Base-by-base conservation (phyloP, 2,888 invertebrate species). In the Caenorhabditis angaria region DNA sequence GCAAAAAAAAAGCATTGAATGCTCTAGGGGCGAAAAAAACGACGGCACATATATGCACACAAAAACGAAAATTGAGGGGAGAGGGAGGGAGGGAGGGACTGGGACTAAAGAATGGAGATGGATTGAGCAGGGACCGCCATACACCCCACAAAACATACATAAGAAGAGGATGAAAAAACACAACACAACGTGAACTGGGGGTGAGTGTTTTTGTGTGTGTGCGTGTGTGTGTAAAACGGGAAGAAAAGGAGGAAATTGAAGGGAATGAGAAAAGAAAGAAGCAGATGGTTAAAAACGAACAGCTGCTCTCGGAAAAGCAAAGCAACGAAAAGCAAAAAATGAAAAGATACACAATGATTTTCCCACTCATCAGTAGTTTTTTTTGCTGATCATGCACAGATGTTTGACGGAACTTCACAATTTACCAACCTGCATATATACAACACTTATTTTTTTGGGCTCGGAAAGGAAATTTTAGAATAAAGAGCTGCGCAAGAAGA, bases 141-240 rank as follows among this genome's bases (percentile, higher is more conserved):
- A 41, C 41, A n/a, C n/a, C n/a, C n/a, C n/a, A n/a, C 41, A 41
- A 41, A 41, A 12, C 41, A 41, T 41, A 41, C n/a, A n/a, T n/a
- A n/a, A n/a, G n/a, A n/a, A n/a, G n/a, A n/a, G n/a, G n/a, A n/a
- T n/a, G n/a, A 10, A 41, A 6, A 41, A 18, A 32, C 10, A 32
- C 18, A 6, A 41, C 3, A 14, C 10, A 41, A 41, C 6, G 18
- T 41, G 14, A 41, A 41, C 41, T 41, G 41, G 41, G 41, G 41
- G 41, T 14, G 41, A 41, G 41, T 41, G n/a, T n/a, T n/a, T n/a
- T n/a, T n/a, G n/a, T n/a, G n/a, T n/a, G n/a, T n/a, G n/a, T n/a
- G n/a, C n/a, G n/a, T n/a, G n/a, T n/a, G n/a, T n/a, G 41, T 41
- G 41, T 41, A 41, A 14, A 41, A 41, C 10, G 18, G 18, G 41